These are phyloP conservation scores for Grammomys surdaster DNA, from an alignment of 2,113 vertebrate genomes.

Conservation along the genomic window DNA sequence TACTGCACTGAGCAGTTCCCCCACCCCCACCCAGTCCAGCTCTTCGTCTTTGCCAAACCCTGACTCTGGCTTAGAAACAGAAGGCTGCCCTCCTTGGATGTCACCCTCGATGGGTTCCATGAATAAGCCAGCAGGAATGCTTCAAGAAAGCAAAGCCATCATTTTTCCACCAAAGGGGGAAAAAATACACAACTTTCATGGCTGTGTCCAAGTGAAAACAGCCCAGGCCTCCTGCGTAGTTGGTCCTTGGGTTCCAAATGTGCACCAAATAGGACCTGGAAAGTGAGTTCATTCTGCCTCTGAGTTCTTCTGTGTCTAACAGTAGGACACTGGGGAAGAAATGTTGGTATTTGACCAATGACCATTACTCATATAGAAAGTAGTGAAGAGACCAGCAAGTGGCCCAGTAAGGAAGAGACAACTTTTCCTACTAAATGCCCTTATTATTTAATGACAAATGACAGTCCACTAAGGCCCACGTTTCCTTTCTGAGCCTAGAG, in stretches of 20 bases:
- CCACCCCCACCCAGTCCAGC: conserved; percentile 39
- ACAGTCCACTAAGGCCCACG: conserved; percentile 43
- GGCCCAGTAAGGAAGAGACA: conserved; percentile 63
- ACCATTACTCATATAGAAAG: conserved; percentile 56
- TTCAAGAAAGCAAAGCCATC: conserved; percentile 83
- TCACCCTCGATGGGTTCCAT: conserved; percentile 80
- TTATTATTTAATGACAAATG: conserved; percentile 81
- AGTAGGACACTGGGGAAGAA: background rate
- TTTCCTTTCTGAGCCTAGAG: conserved; percentile 43
- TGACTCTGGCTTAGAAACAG: conserved; percentile 82
- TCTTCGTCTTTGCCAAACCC: conserved; percentile 76
- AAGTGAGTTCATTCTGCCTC: conserved; percentile 64
- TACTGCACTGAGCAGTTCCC: conserved; percentile 77
- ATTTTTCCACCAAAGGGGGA: conserved; percentile 81
- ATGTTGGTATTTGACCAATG: conserved; percentile 28
- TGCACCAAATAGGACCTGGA: conserved; percentile 72
- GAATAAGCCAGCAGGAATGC: conserved; percentile 82
- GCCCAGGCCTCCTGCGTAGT: conserved; percentile 75
- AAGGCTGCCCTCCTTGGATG: conserved; percentile 79
- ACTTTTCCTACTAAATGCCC: conserved; percentile 62
- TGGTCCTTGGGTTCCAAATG: conserved; percentile 66
- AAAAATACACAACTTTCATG: conserved; percentile 82
- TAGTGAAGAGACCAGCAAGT: conserved; percentile 53
- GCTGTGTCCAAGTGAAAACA: conserved; percentile 77
- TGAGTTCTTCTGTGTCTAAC: conserved; percentile 63